Conservation (phyloP, 2,888 invertebrate species). For the Encarsia formosa region DNA sequence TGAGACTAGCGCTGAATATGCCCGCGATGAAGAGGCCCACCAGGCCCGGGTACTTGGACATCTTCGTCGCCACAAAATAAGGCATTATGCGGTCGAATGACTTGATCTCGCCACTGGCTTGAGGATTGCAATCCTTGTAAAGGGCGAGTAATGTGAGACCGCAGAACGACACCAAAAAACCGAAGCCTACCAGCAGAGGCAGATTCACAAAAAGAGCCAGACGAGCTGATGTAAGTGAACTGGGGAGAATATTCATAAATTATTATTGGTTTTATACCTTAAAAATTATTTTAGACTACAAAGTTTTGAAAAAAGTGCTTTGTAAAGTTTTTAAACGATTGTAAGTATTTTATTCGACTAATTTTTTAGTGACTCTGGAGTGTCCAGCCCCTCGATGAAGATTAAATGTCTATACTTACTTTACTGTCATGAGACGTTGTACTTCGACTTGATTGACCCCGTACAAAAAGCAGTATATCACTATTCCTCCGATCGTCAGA, state of each 20-base stretch:
- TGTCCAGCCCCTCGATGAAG: no score
- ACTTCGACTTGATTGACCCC: conserved; percentile 85
- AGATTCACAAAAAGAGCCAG: conserved; percentile 71
- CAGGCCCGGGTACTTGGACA: conserved; percentile 44
- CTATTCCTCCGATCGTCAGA: conserved; percentile 68
- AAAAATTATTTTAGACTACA: no score
- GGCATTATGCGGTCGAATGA: conserved; percentile 73
- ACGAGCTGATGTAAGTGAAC: conserved; percentile 53
- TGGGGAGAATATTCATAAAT: no score
- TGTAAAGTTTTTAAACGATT: no score
- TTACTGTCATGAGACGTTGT: conserved; percentile 69
- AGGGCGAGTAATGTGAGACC: conserved; percentile 81
- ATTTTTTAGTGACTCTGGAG: no score
- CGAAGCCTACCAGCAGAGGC: conserved; percentile 69
- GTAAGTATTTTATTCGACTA: no score
- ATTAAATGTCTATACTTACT: no score
- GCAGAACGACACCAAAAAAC: conserved; percentile 61
- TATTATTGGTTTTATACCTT: no score
- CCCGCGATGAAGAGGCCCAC: conserved; percentile 54
- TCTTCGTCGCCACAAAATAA: conserved; percentile 69
- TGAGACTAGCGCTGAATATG: conserved; percentile 86
- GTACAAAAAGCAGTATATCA: conserved; percentile 73
- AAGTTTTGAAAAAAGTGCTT: no score
- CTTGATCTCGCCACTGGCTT: conserved; percentile 59
- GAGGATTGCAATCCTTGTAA: conserved; percentile 79